Base-by-base conservation (phyloP, 2,113 vertebrate genomes). In the Puffinus mauretanicus region DNA sequence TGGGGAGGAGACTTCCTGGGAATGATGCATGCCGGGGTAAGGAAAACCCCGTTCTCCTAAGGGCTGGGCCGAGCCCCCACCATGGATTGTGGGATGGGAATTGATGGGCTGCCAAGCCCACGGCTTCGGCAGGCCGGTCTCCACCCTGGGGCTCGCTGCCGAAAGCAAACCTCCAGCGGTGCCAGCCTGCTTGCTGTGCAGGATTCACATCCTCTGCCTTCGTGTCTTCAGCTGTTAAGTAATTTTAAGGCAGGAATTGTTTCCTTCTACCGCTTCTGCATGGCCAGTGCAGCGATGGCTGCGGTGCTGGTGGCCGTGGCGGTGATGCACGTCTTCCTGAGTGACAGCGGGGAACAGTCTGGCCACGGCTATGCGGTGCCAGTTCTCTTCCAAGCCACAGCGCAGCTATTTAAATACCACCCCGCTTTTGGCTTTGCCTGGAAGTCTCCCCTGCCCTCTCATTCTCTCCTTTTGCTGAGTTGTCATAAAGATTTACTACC, bases 1-100 rank as follows among this genome's bases (percentile, higher is more conserved):
- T 4, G 10, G 15, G 52, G 85, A 87, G 65, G 78, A 93, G 90
- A 75, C 66, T 95, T 89, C 73, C 84, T 91, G 91, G 47, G 90
- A 95, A 52, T 42, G 5, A 22, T 90, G 65, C 27, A n/a, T 0
- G 6, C 13, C 1, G 7, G 57, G 49, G 18, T 75, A 65, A 95
- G 95, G 93, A 94, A 94, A 96, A 57, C 49, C 78, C 91, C 24
- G 1, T 55, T 89, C 47, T 84, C 57, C 18, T 3, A 34, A 32
- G 34, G 72, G 84, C 75, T 82, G 88, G 42, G 70, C 77, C 1
- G 1, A 85, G 51, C 51, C 55, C 49, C 67, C 38, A 24, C 24
- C 21, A 2, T 46, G 60, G 65, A 13, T 60, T 4, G 2, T 9
- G 9, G 65, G 65, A 8, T 76, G 91, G 86, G 79, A 94, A 55